A percentile compares a stretch with the other conserved stretches of the same genome.
These are phyloP conservation scores for Sminthurinus signatus DNA, from an alignment of 1,140 invertebrate genomes.

Conservation along the genomic window DNA sequence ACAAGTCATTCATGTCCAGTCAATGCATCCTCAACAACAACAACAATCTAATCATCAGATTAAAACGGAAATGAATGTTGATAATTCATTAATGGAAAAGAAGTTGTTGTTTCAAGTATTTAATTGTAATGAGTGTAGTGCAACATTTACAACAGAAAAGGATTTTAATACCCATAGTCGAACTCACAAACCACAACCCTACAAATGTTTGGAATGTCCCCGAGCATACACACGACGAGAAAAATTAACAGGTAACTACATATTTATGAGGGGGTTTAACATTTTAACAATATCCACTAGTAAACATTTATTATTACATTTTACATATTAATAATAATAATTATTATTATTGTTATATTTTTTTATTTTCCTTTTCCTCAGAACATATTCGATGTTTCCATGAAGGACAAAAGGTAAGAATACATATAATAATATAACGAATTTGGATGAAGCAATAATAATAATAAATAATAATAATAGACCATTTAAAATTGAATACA, in stretches of 20 bases:
- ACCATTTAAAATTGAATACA: too few relatives aligned
- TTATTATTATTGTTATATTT: too few relatives aligned
- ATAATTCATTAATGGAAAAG: constrained; percentile 19
- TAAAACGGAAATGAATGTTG: not conserved
- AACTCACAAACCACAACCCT: constrained; percentile 37
- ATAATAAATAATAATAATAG: too few relatives aligned
- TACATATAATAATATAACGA: too few relatives aligned
- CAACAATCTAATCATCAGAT: constrained; percentile 2
- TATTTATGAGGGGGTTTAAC: not conserved
- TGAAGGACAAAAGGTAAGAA: constrained; percentile 40
- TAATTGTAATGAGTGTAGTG: constrained; percentile 31
- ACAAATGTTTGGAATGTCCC: constrained; percentile 36
- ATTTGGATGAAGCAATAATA: too few relatives aligned
- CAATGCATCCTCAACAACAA: constrained; percentile 13
- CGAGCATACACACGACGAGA: constrained; percentile 33
- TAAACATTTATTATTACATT: too few relatives aligned
- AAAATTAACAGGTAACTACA: constrained; percentile 17
- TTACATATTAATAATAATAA: too few relatives aligned
- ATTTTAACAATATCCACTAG: constrained; percentile 15
- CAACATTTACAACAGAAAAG: constrained; percentile 31
- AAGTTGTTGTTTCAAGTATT: constrained; percentile 26
- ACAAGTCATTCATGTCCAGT: not conserved
- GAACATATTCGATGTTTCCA: constrained; percentile 40
- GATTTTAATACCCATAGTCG: constrained; percentile 29
- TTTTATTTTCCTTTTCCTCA: too few relatives aligned